These are phyloP conservation scores for Apotomis turbidana DNA, from an alignment of 2,888 invertebrate species.

Conservation along the genomic window DNA sequence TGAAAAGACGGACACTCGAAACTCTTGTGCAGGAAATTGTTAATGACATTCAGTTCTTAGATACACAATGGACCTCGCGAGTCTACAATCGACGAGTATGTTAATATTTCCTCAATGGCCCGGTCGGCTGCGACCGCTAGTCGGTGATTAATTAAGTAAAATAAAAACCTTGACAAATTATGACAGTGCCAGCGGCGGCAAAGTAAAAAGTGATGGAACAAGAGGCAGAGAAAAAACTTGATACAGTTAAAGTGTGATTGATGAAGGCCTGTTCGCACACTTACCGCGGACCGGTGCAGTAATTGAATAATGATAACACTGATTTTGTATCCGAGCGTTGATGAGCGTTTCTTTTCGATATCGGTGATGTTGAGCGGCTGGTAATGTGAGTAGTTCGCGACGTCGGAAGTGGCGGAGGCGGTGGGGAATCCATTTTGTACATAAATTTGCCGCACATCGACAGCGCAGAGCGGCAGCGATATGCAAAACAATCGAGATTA, in stretches of 20 bases:
- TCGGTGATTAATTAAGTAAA: slow-evolving; percentile 72
- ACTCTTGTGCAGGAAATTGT: slow-evolving; percentile 75
- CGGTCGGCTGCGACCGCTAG: slow-evolving; percentile 47
- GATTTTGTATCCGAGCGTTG: slow-evolving; percentile 53
- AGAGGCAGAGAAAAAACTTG: slow-evolving; percentile 68
- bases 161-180: slow-evolving; percentile 79
- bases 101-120: slow-evolving; percentile 66
- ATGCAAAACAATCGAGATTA: slow-evolving; percentile 80
- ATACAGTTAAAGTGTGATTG: slow-evolving; percentile 82
- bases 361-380: slow-evolving; percentile 56
- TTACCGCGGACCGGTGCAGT: slow-evolving; percentile 62
- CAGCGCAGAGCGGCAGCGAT: slow-evolving; percentile 57
- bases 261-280: slow-evolving; percentile 67
- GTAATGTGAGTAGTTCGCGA: slow-evolving; percentile 50
- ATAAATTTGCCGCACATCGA: slow-evolving; percentile 75
- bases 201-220: slow-evolving; percentile 60
- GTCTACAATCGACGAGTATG: slow-evolving; percentile 58
- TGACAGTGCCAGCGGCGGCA: slow-evolving; percentile 63
- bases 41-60: slow-evolving; percentile 79
- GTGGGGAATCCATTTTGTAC: slow-evolving; percentile 71
- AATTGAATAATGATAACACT: slow-evolving; percentile 79
- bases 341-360: slow-evolving; percentile 54
- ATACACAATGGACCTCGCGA: slow-evolving; percentile 60
- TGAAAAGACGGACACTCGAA: slow-evolving; percentile 74
- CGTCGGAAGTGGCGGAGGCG: slow-evolving; percentile 62